Evolutionary conservation across 2,113 vertebrate genomes (phyloP), one percentile per base, ranked within the genome.

Genomic region (Psilopogon haemacephalus): DNA sequence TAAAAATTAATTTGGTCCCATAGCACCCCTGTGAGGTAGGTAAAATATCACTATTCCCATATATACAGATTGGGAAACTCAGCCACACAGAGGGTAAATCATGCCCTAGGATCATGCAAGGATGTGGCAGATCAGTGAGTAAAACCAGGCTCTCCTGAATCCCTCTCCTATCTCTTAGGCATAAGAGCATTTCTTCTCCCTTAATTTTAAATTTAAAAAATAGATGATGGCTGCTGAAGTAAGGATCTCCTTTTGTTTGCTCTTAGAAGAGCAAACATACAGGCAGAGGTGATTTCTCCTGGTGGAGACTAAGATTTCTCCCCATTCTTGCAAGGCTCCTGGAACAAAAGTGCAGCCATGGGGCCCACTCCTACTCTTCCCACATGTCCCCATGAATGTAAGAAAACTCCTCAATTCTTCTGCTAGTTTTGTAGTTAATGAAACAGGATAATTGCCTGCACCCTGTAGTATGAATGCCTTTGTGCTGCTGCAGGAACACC

Each of bases 21-120:
- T 40, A 87, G 80, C 86, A 90, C 88, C 76, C 62, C 91, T 89
- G 82, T 92, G 95, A 97, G 95, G 89, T 95, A 97, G 95, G 95
- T 93, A 93, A 95, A 94, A 84, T 54, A 79, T 44, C 37, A 55
- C 84, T 84, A 77, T 88, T 92, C 72, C 84, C 6, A 0, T 65
- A 88, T 44, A 71, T 17, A 65, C 60, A 72, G 33, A 71, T 4
- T 55, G 77, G 84, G 77, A 94, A 88, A 92, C n/a, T 67, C 87
- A 94, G 83, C 72, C 94, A 90, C 86, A 89, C 76, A 84, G 85
- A 88, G 93, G 86, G 71, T 69, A 81, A 95, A 32, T 75, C 60
- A 76, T 65, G 82, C 70, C 40, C 85, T 68, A 81, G 65, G 77
- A 74, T 70, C 46, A 77, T 11, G 2, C 15, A 84, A 73, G 91